phyloP scores from a whole-genome alignment of 2,113 vertebrate species.

The Noctilio leporinus region DNA sequence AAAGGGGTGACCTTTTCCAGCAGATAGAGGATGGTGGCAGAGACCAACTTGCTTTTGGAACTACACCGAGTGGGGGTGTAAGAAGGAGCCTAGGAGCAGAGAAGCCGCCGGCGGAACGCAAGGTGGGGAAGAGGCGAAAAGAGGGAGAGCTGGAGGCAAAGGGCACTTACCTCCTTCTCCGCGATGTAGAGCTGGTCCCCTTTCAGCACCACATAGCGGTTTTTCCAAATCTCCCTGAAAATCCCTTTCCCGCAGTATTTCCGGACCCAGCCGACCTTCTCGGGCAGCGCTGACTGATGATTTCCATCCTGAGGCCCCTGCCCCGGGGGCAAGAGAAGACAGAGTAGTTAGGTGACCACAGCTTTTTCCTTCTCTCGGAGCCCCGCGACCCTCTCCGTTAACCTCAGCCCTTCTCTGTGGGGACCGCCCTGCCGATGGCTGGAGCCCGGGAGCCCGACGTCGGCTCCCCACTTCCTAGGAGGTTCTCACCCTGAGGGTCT shows the following conservation, averaged over 20 bases:
- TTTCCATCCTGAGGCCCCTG: constrained; percentile 87
- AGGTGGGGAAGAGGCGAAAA: background rate
- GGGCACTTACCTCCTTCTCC: constrained; percentile 90
- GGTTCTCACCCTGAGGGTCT: background rate
- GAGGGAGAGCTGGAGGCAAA: accelerated
- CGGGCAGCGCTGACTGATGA: constrained; percentile 77
- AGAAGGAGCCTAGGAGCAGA: background rate
- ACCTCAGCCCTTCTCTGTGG: background rate
- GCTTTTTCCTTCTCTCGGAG: background rate
- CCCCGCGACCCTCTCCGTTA: background rate
- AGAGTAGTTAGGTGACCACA: background rate
- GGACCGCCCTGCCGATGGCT: background rate
- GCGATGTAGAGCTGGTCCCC: constrained; percentile 93
- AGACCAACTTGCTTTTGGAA: constrained; percentile 21
- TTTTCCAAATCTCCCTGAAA: constrained; percentile 98
- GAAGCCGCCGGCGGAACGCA: background rate
- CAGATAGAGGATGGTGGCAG: background rate
- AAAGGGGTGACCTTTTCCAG: constrained; percentile 18
- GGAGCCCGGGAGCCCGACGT: background rate
- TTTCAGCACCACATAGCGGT: constrained; percentile 90
- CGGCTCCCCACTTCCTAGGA: background rate
- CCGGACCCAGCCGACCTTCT: constrained; percentile 96
- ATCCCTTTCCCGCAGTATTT: constrained; percentile 95
- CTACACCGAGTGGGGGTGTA: background rate
- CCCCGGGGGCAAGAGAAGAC: constrained; percentile 33